These are phyloP conservation scores for Lasioglossum albipes DNA, from an alignment of 1,140 invertebrate species.

Conservation along the genomic window DNA sequence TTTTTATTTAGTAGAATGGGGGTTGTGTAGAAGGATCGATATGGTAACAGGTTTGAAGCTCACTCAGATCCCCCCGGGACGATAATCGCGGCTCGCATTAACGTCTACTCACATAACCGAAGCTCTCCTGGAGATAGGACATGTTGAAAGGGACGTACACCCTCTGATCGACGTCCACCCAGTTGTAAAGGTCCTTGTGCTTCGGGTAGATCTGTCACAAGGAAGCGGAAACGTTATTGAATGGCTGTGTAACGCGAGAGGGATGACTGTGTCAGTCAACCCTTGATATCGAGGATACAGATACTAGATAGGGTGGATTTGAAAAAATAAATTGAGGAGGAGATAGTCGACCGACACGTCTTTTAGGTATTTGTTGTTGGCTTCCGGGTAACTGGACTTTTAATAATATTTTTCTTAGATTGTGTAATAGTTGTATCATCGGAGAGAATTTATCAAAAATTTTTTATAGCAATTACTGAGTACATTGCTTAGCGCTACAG, in stretches of 20 bases:
- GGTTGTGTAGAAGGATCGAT: too few species aligned
- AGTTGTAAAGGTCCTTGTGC: constrained; percentile 76
- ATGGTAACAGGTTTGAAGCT: too few species aligned
- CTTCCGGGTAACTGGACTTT: too few species aligned
- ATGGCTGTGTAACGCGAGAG: background rate
- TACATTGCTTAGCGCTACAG: too few species aligned
- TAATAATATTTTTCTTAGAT: too few species aligned
- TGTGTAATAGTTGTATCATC: too few species aligned
- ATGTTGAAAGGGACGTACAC: constrained; percentile 75
- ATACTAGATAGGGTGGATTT: background rate
- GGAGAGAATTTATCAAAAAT: too few species aligned
- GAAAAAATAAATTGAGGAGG: background rate
- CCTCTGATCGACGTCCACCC: constrained; percentile 73
- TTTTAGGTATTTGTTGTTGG: too few species aligned
- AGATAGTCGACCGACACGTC: too few species aligned
- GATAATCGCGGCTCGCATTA: background rate
- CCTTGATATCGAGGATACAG: background rate
- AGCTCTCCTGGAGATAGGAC: constrained; percentile 73
- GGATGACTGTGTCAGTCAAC: background rate
- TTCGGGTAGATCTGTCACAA: constrained; percentile 73
- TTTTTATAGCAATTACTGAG: too few species aligned
- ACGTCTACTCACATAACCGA: constrained; percentile 74
- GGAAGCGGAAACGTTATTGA: background rate
- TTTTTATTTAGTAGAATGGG: too few species aligned
- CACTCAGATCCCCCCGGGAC: too few species aligned